phyloP scores from a whole-genome alignment of 2,888 invertebrate genomes.

The Andrena haemorrhoa region DNA sequence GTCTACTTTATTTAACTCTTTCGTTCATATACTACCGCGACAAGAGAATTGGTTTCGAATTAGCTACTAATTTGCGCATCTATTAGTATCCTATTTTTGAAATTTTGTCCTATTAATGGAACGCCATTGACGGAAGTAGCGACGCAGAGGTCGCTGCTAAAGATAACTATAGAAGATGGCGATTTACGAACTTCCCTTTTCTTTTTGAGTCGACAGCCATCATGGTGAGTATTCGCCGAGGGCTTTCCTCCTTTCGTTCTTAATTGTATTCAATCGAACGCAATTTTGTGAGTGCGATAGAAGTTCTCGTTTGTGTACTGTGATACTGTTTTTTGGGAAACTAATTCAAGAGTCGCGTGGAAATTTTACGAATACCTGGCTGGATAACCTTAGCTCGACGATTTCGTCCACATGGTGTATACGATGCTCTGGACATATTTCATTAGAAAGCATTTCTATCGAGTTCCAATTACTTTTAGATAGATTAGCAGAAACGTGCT shows the following conservation, averaged over 20 bases:
- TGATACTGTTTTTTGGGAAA: conserved; percentile 8
- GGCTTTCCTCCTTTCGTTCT: neutral
- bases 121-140: conserved; percentile 39
- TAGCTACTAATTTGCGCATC: neutral
- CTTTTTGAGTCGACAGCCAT: conserved; percentile 80
- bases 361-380: conserved; percentile 5
- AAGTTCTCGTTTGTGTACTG: neutral
- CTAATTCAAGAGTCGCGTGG: neutral
- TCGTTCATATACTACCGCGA: neutral
- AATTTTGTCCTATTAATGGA: neutral
- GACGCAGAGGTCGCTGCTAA: conserved; percentile 31
- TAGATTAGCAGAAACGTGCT: neutral
- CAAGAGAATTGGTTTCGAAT: neutral
- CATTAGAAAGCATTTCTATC: neutral
- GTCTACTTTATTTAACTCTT: neutral
- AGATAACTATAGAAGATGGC: conserved; percentile 28
- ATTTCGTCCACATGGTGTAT: conserved; percentile 56
- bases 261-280: neutral
- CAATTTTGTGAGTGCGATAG: conserved; percentile 13
- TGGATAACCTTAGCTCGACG: conserved; percentile 36
- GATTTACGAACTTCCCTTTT: conserved; percentile 75
- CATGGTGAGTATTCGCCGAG: conserved; percentile 82
- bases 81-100: neutral
- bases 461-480: neutral
- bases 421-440: neutral